Evolutionary conservation across 2,888 invertebrate genomes (phyloP).

Genomic region (Lordiphosa andalusiaca): DNA sequence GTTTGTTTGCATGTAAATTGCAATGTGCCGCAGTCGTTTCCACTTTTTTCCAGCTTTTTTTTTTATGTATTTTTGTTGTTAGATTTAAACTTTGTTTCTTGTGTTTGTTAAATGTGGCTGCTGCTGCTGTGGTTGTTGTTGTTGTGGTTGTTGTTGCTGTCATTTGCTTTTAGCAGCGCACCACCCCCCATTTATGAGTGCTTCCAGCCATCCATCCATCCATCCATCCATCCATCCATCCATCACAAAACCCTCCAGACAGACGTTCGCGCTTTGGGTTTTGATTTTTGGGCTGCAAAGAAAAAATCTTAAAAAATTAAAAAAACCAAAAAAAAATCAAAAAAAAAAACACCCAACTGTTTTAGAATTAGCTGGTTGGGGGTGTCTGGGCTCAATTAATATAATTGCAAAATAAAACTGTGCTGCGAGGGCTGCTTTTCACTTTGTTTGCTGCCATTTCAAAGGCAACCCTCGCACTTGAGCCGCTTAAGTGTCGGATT

Average conservation of each 20-base stretch:
- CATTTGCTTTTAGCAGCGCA: slow-evolving; percentile 41
- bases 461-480: slow-evolving; percentile 15
- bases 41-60: slow-evolving; percentile 4
- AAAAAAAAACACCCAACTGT: too few relatives aligned
- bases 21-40: slow-evolving; percentile 55
- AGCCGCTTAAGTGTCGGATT: slow-evolving; percentile 44
- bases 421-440: too few relatives aligned
- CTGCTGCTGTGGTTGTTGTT: too few relatives aligned
- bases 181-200: slow-evolving; percentile 33
- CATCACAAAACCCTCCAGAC: slow-evolving; percentile 61
- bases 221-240: slow-evolving; percentile 46
- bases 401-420: slow-evolving; percentile 38
- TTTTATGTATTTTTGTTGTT: slow-evolving; percentile 22
- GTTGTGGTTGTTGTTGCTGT: slow-evolving; percentile 25
- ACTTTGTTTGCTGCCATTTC: too few relatives aligned
- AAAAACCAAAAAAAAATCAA: too few relatives aligned
- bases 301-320: neutral
- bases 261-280: slow-evolving; percentile 42
- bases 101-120: slow-evolving; percentile 55
- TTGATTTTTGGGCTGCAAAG: slow-evolving; percentile 47
- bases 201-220: slow-evolving; percentile 22
- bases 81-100: slow-evolving; percentile 39
- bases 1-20: slow-evolving; percentile 74
- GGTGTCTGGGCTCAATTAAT: slow-evolving; percentile 31
- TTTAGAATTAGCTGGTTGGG: slow-evolving; percentile 8